Evolutionary conservation across 2,797 vertebrate genomes (phyloP), one percentile per base, ranked within the genome.

Genomic region (Danio choprae): DNA sequence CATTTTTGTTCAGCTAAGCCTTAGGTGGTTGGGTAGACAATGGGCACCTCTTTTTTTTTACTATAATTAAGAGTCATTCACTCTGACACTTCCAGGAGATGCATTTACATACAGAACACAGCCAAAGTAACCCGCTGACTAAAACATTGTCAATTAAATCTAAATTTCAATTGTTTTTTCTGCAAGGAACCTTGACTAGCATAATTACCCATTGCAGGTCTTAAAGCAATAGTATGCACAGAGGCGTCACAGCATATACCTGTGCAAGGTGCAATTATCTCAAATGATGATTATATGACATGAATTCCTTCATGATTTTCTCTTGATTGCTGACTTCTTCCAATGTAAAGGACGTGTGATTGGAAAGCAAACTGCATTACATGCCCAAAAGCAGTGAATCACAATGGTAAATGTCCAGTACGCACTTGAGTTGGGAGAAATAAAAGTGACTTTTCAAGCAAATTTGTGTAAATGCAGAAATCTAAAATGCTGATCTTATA

Each of bases 391-490:
- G 13, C 40, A 22, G 7, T 4, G 5, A 9, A 22, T 15, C 13
- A 20, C 7, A 36, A 41, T 12, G 1, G 7, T 1, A 12, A 10
- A 38, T 38, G 29, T 36, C 29, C 15, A 51, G 51, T 18, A 16
- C 7, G 43, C 20, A 55, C 38, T 41, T 6, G 6, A 46, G 41
- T 12, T 5, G 12, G 65, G 12, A 41, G 16, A 69, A 78, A 58
- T 51, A 79, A 62, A 15, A 58, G 74, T 65, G 51, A 59, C 41
- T 60, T 48, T 77, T 43, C 51, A 56, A 68, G 41, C 38, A 48
- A 77, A 77, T 36, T 72, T 48, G 63, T 58, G 63, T 68, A 68
- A 77, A 77, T 46, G 22, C 56, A 70, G 8, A 62, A 51, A 70
- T 70, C 56, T 60, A 18, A 62, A 78, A 60, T 70, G 44, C 56